Conservation (phyloP, 2,797 vertebrate species). For the Garrulus glandarius region DNA sequence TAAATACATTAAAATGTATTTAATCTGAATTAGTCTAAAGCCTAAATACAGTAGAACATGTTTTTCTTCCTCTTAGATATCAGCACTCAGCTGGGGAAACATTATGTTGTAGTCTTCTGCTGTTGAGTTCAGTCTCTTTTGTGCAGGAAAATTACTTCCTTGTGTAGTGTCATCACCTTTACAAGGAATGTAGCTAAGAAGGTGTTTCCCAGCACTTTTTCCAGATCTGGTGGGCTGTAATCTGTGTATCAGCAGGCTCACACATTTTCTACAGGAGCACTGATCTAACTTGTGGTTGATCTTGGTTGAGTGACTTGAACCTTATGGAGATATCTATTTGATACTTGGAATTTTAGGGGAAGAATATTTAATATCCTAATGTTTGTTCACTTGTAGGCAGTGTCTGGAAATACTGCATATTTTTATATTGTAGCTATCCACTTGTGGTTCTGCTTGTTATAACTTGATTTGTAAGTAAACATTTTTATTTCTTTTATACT, state of each 20-base stretch:
- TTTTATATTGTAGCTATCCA: conserved; percentile 4
- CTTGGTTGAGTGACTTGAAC: neutral
- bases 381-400: neutral
- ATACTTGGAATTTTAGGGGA: neutral
- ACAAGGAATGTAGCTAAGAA: neutral
- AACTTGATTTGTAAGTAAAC: conserved; percentile 17
- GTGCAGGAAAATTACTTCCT: neutral
- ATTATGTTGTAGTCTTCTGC: neutral
- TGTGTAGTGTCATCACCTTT: neutral
- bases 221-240: neutral
- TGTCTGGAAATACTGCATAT: neutral
- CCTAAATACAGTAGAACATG: neutral
- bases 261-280: neutral
- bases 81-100: neutral
- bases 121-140: neutral
- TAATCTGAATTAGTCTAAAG: neutral
- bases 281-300: neutral
- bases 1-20: neutral
- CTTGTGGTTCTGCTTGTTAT: neutral
- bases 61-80: neutral
- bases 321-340: neutral
- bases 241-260: neutral
- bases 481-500: conserved; percentile 51
- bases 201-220: neutral
- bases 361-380: neutral